These are phyloP conservation scores for Campoplex nolae DNA, from an alignment of 2,888 invertebrate genomes.

Conservation along the genomic window DNA sequence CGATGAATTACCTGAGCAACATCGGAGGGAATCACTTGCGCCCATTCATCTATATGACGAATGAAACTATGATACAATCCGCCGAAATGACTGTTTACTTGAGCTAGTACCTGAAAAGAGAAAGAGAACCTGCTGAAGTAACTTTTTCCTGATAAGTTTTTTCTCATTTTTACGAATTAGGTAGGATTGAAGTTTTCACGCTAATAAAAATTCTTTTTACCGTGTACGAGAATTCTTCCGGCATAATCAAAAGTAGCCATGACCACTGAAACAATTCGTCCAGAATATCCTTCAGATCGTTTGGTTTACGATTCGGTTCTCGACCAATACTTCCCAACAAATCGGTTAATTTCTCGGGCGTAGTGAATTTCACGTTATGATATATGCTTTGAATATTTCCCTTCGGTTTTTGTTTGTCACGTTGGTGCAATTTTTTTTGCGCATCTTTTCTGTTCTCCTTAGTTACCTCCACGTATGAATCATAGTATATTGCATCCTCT, in stretches of 20 bases:
- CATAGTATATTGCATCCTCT: constrained; percentile 1
- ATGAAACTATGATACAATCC: constrained; percentile 29
- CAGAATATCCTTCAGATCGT: not conserved
- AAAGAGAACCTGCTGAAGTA: not conserved
- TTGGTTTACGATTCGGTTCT: not conserved
- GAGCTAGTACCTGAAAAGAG: constrained; percentile 3
- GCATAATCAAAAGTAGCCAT: constrained; percentile 9
- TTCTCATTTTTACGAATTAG: not conserved
- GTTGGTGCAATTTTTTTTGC: not conserved
- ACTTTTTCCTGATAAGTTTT: not conserved
- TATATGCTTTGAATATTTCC: not conserved
- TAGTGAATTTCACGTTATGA: not conserved
- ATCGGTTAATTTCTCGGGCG: not conserved
- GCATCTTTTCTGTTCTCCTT: not conserved
- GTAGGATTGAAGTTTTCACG: not conserved
- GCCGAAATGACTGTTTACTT: not conserved
- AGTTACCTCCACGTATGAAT: constrained; percentile 15
- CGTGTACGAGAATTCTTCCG: not conserved
- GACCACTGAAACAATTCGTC: not conserved
- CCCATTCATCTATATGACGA: constrained; percentile 1
- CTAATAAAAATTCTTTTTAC: constrained; percentile 1
- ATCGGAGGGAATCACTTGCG: not conserved
- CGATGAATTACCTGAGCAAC: not conserved
- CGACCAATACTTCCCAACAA: not conserved
- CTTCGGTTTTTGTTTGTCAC: not conserved